Evolutionary conservation across 1,140 invertebrate genomes (phyloP).

Genomic region (Magallana angulata): DNA sequence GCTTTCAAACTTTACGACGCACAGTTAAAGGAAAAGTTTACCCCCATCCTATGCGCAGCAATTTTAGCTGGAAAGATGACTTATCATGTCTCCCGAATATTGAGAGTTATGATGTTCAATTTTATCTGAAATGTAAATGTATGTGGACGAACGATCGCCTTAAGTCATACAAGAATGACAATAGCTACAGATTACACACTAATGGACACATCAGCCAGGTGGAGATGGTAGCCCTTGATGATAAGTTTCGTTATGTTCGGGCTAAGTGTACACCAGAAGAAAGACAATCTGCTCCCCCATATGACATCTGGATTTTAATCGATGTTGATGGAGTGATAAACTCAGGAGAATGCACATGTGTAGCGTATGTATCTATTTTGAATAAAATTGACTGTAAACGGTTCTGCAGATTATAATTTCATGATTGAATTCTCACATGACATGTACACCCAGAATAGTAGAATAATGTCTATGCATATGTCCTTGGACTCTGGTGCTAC

Average conservation of each 20-base stretch:
- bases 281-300: conserved; percentile 6
- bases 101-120: conserved; percentile 26
- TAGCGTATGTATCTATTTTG: conserved; percentile 16
- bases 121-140: conserved; percentile 4
- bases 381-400: too few relatives aligned
- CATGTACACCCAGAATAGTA: too few relatives aligned
- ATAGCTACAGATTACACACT: neutral
- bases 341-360: conserved; percentile 45
- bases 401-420: too few relatives aligned
- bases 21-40: neutral
- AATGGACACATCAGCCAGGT: conserved; percentile 15
- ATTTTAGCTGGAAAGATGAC: neutral
- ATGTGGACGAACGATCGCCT: conserved; percentile 17
- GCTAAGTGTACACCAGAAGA: conserved; percentile 26
- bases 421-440: too few relatives aligned
- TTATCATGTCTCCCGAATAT: neutral
- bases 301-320: conserved; percentile 4
- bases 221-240: neutral
- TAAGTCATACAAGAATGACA: conserved; percentile 19
- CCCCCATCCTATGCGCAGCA: neutral
- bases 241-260: neutral
- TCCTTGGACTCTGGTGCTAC: too few relatives aligned
- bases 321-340: neutral
- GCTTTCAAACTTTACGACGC: neutral
- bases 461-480: too few relatives aligned